Base-by-base conservation (phyloP, 2,113 vertebrate genomes). In the Chrysemys picta region DNA sequence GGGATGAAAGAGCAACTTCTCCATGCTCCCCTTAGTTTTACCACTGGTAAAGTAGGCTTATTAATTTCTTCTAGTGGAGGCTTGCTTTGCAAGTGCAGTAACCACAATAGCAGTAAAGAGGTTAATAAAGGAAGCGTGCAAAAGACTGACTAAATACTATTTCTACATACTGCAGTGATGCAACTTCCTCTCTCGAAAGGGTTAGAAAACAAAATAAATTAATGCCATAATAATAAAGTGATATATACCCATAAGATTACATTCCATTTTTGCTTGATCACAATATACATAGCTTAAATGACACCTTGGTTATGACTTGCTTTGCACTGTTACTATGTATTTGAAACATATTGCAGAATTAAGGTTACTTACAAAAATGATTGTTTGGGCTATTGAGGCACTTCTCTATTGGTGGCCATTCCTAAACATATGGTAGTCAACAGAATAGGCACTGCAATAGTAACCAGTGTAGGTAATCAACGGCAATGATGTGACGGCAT, bases 161-260 rank as follows among this genome's bases (percentile, higher is more conserved):
- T 91, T 93, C 84, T 91, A 27, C 47, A 21, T 14, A 0, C 29
- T 82, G 56, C 78, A 14, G 53, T 84, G 16, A 10, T 42, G 38
- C 90, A 78, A 79, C 93, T 96, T 97, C 94, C 92, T 93, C 82
- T 78, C 78, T 57, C 50, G 13, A 49, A 16, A 91, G 93, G 49
- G 93, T 91, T 0, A 84, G 86, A 62, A 80, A 90, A 85, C 45
- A 84, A 49, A 45, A 45, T 47, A 6, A 62, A 65, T 50, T 49
- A 27, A 49, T 16, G 50, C 2, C 82, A 16, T 8, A 31, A 45
- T 1, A 82, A 65, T 88, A 1, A 65, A 72, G 49, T 29, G 52
- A 0, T 42, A 4, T 47, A 1, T 0, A 1, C 24, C 38, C 54
- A 79, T 29, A 91, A 79, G 31, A 82, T 56, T n/a, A 53, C 4